A percentile compares a stretch with the other conserved stretches of the same genome.
Evolutionary conservation across 2,113 vertebrate genomes (phyloP).

Genomic region (Pipa parva): DNA sequence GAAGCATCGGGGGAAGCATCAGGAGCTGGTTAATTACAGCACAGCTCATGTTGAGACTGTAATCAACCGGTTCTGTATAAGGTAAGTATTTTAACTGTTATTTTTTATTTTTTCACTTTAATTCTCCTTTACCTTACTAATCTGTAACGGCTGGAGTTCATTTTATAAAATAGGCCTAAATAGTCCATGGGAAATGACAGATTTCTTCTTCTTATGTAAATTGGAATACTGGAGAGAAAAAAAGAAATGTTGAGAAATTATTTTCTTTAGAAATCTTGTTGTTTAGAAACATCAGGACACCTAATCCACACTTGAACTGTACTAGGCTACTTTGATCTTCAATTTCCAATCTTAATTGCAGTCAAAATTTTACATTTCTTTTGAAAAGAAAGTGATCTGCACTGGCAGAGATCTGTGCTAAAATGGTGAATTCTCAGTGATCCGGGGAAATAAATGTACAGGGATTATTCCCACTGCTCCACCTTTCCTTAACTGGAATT

Average conservation of each 20-base stretch:
- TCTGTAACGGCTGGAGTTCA: too few species aligned
- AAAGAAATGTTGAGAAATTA: not conserved
- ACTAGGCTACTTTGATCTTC: constrained; percentile 28
- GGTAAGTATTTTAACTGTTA: too few species aligned
- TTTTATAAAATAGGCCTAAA: too few species aligned
- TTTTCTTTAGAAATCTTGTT: not conserved
- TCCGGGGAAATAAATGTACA: constrained; percentile 12
- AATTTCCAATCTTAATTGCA: constrained; percentile 11
- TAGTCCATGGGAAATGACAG: too few species aligned
- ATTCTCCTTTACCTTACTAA: too few species aligned
- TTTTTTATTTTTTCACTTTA: too few species aligned
- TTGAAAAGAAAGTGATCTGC: constrained; percentile 17
- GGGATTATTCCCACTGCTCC: constrained; percentile 4
- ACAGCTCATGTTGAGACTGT: too few species aligned
- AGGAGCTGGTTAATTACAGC: too few species aligned
- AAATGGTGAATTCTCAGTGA: constrained; percentile 11
- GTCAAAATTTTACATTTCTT: constrained; percentile 17
- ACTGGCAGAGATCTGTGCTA: constrained; percentile 1
- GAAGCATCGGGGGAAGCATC: too few species aligned
- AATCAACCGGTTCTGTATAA: too few species aligned
- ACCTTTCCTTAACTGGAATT: constrained; percentile 22
- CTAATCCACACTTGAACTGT: constrained; percentile 21
- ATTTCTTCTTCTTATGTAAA: not conserved
- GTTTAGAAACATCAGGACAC: not conserved
- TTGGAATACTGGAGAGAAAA: not conserved